Conservation (phyloP, 2,888 invertebrate genomes). For the Dusona sp. region DNA sequence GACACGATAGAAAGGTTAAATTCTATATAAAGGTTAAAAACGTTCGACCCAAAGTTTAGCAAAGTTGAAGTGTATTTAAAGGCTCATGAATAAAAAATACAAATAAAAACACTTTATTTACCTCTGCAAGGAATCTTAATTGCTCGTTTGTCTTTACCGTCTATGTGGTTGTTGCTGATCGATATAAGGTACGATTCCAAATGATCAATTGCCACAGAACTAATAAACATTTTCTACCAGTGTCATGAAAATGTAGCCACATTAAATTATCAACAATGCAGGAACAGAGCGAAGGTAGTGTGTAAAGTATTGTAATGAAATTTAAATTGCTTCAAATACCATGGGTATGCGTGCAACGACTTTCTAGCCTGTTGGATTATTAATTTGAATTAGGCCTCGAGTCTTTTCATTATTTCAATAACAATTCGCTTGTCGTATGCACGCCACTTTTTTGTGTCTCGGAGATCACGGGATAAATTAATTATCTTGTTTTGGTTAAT, state of each 20-base stretch:
- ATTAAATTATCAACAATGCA: constrained; percentile 17
- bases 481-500: constrained; percentile 45
- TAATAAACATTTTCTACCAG: neutral
- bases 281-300: neutral
- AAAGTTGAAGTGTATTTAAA: neutral
- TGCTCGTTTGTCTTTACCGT: neutral
- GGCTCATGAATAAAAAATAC: neutral
- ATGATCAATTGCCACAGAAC: constrained; percentile 2
- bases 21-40: neutral
- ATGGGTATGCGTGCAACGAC: constrained; percentile 4
- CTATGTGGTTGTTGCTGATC: neutral
- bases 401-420: constrained; percentile 13
- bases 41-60: neutral
- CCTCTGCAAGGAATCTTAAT: neutral
- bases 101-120: neutral
- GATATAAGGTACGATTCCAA: neutral
- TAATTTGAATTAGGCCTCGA: constrained; percentile 24
- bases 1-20: neutral
- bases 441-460: neutral
- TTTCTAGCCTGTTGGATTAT: constrained; percentile 18
- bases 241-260: neutral
- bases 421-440: constrained; percentile 22
- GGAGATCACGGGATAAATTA: constrained; percentile 27
- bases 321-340: constrained; percentile 1
- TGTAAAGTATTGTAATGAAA: neutral